A percentile compares a stretch with the other conserved stretches of the same genome.
phyloP scores from a whole-genome alignment of 1,140 invertebrate species.

The Oreohelix idahoensis region DNA sequence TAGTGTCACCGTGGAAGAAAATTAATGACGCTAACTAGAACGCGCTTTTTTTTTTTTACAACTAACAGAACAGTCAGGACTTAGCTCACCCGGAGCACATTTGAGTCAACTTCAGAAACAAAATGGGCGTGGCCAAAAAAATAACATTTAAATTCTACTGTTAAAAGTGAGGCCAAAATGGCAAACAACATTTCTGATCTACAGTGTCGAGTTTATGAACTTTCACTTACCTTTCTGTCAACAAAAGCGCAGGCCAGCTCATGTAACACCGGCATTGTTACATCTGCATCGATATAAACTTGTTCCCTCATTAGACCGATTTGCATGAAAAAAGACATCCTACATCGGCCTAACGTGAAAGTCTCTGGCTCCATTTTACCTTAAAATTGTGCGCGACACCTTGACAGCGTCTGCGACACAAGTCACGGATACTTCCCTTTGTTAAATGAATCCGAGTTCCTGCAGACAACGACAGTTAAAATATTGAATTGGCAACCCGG shows the following conservation, averaged over 20 bases:
- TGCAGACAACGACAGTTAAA: background rate
- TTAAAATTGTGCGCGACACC: background rate
- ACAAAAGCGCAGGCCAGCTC: constrained; percentile 96
- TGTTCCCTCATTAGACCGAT: constrained; percentile 92
- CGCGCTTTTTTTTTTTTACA: too few species aligned
- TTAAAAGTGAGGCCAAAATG: background rate
- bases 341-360: constrained; percentile 39
- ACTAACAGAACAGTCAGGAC: too few species aligned
- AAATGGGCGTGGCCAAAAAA: too few species aligned
- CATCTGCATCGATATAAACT: constrained; percentile 84
- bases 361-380: constrained; percentile 5
- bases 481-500: background rate
- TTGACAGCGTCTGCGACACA: constrained; percentile 1
- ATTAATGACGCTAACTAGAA: too few species aligned
- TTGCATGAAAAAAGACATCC: constrained; percentile 92
- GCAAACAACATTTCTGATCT: background rate
- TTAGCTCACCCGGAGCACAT: too few species aligned
- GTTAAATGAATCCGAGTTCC: background rate
- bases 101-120: too few species aligned
- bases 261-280: constrained; percentile 92
- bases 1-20: too few species aligned
- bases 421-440: background rate
- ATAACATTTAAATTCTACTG: too few species aligned
- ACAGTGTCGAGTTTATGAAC: background rate
- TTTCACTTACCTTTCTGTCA: constrained; percentile 85